Base-by-base conservation (phyloP, 2,888 invertebrate genomes). In the Mesopsocus fuscifrons region DNA sequence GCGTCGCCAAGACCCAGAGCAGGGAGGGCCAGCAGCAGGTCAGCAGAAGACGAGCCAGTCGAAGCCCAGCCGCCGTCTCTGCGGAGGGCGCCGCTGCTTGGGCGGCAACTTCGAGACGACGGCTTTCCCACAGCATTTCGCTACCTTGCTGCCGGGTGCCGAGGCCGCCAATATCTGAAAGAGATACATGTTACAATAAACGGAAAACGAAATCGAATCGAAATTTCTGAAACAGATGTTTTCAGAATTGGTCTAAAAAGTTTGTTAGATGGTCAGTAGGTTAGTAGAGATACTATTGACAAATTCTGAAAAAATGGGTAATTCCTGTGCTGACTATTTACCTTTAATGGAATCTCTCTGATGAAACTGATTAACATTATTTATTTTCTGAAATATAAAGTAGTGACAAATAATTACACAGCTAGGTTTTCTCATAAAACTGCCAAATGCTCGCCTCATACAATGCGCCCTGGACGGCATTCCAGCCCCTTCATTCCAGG, bases 21-120 rank as follows among this genome's bases (percentile, higher is more conserved):
- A 91, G 81, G 0, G 85, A 84, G 31, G 82, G 79, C 92, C 92
- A 94, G 54, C 89, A 88, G 52, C 85, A 84, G 1, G 87, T 87
- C 41, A 94, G 60, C 26, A 92, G 75, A 45, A 82, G 57, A 3
- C 63, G 56, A n/a, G 62, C 57, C 42, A 68, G 55, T 48, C 61
- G 62, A 45, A 57, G 49, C 20, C 61, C 84, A 0, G 87, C 85
- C 54, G 82, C 81, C 11, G 77, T 70, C 52, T 81, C 76, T 1
- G 76, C 72, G 11, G 71, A 69, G 5, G 72, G 71, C 46, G 77
- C 76, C n/a, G 66, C 69, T 49, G 71, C 72, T 15, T 72, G 73
- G 0, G 72, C 70, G 1, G 84, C 83, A 56, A 77, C 76, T 57
- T 87, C 87, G 31, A 89, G 59, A 46, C 84, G 73, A 53, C 83